These are phyloP conservation scores for Chrysolina oricalcia DNA, from an alignment of 2,888 invertebrate genomes.

Conservation along the genomic window DNA sequence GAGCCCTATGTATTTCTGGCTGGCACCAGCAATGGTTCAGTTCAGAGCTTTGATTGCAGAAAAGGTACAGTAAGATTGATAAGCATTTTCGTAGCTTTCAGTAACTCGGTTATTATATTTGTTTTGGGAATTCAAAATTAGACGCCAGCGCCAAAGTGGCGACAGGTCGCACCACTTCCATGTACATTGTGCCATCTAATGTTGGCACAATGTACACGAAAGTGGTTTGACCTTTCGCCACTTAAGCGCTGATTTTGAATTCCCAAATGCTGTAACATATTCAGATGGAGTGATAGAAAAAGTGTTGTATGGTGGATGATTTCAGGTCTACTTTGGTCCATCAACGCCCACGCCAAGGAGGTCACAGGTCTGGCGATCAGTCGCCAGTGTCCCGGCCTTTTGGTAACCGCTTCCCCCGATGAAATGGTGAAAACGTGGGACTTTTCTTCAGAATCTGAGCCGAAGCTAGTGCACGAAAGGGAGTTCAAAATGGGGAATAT, in stretches of 20 bases:
- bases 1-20: constrained; percentile 85
- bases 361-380: constrained; percentile 88
- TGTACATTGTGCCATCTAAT: too few species aligned
- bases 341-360: constrained; percentile 84
- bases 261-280: too few species aligned
- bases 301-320: constrained; percentile 31
- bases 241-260: too few species aligned
- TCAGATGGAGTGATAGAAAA: neutral
- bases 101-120: too few species aligned
- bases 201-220: too few species aligned
- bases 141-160: too few species aligned
- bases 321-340: constrained; percentile 64
- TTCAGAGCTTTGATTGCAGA: constrained; percentile 85
- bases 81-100: too few species aligned
- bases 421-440: constrained; percentile 93
- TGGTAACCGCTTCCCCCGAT: constrained; percentile 87
- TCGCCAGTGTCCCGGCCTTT: constrained; percentile 80
- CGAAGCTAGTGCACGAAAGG: constrained; percentile 72
- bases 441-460: constrained; percentile 68
- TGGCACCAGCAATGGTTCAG: constrained; percentile 78
- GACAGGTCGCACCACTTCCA: too few species aligned
- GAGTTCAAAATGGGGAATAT: constrained; percentile 81
- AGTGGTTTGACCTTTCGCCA: too few species aligned
- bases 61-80: constrained; percentile 66
- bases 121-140: too few species aligned